Percentiles rank a stretch among this genome's conserved stretches.
Conservation (phyloP, 2,113 vertebrate genomes). For the Plestiodon gilberti region DNA sequence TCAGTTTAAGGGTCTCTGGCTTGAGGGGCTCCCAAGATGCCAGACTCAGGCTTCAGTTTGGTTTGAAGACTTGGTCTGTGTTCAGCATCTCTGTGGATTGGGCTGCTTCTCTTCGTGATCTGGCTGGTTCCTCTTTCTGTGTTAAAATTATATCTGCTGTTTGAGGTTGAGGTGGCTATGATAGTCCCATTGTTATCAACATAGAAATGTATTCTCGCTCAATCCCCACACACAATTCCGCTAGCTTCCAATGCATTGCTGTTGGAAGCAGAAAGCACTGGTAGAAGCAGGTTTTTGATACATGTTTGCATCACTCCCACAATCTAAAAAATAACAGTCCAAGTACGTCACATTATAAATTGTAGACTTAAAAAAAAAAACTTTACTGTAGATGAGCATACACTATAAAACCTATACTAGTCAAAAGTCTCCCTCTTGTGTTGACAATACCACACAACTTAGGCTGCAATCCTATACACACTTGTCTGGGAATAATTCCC, state of each 20-base stretch:
- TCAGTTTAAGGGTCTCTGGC: too few species aligned
- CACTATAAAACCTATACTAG: background rate
- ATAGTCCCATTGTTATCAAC: background rate
- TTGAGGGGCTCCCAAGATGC: too few species aligned
- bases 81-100: too few species aligned
- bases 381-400: background rate
- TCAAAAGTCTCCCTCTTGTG: constrained; percentile 66
- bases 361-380: too few species aligned
- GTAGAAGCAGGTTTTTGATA: background rate
- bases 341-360: background rate
- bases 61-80: too few species aligned
- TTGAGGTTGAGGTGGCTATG: too few species aligned
- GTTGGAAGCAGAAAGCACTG: background rate
- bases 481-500: too few species aligned
- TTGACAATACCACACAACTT: background rate
- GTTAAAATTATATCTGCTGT: too few species aligned
- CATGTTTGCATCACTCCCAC: background rate
- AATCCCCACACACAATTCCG: background rate
- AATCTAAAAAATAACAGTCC: background rate
- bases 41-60: too few species aligned
- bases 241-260: background rate
- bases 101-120: too few species aligned
- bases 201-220: background rate
- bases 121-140: too few species aligned
- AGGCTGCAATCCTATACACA: too few species aligned